Evolutionary conservation across 2,888 invertebrate species (phyloP).

Genomic region (Tortrix viridana): DNA sequence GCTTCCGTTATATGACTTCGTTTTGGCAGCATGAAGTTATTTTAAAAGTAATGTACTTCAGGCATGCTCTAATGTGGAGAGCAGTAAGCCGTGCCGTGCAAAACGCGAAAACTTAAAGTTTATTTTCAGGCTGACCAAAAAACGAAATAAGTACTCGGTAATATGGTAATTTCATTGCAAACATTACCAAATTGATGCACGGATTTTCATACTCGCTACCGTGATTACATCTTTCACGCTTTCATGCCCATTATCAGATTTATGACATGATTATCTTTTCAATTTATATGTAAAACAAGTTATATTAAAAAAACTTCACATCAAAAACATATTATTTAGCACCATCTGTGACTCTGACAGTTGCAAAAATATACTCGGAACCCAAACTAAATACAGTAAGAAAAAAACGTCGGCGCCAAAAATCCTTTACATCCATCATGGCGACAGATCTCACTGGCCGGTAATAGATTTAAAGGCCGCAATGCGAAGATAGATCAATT

Average conservation of each 20-base stretch:
- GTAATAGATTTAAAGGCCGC: conserved; percentile 52
- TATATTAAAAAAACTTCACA: too few species aligned
- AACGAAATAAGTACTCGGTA: neutral
- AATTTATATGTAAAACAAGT: neutral
- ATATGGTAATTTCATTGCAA: too few species aligned
- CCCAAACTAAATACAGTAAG: neutral
- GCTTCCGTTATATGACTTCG: conserved; percentile 2
- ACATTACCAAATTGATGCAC: too few species aligned
- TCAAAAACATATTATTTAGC: too few species aligned
- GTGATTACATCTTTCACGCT: too few species aligned
- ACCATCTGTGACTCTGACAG: too few species aligned
- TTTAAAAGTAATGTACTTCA: neutral
- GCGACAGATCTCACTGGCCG: conserved; percentile 47
- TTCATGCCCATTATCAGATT: too few species aligned
- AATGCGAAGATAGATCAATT: conserved; percentile 50
- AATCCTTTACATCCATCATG: conserved; percentile 49
- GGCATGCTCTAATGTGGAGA: conserved; percentile 6
- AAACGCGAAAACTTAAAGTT: conserved; percentile 23
- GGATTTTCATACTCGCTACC: too few species aligned
- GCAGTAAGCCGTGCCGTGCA: conserved; percentile 18
- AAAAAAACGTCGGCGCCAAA: neutral
- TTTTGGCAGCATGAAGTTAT: conserved; percentile 1
- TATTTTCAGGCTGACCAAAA: neutral
- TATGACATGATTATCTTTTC: neutral
- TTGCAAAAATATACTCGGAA: too few species aligned